Base-by-base conservation (phyloP, 2,113 vertebrate species). In the Tachuris rubrigastra region DNA sequence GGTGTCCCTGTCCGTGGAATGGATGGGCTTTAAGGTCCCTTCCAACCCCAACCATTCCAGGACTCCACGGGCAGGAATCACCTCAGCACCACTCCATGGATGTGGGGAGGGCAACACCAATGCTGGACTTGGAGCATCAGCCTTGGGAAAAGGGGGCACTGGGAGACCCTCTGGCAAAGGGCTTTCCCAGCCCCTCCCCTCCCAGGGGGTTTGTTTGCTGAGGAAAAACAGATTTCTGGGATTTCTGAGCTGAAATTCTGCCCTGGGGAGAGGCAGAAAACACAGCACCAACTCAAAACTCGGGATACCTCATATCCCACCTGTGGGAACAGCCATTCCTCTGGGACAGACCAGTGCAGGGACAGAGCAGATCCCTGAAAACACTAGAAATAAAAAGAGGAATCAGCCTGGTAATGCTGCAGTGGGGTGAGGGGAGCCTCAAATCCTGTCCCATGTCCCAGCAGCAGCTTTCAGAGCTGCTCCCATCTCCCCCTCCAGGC, bases 241-340 rank as follows among this genome's bases (percentile, higher is more conserved):
- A 50, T 50, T 50, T 27, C 49, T 50, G 2, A 21, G n/a, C n/a
- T 68, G 53, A 53, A 75, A 39, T 68, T 53, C 46, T 30, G 20
- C 30, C 39, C 42, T 35, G 31, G 35, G 11, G 35, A 79, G 35
- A 55, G 42, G 49, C 20, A 72, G n/a, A 72, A 71, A 47, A 63
- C 30, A 65, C 42, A 89, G 53, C 53, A 74, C 23, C 60, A 59
- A 53, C 53, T 68, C 37, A 30, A 53, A 63, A 46, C 6, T 8
- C 13, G 62, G 28, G n/a, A 18, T 53, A n/a, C 28, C 52, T n/a
- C 53, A 46, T 46, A 41, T 47, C 10, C 62, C n/a, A 39, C 0
- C 0, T 21, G 30, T 0, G 0, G 68, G 37, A 67, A 59, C 3
- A 11, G 33, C 53, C n/a, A 18, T 30, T n/a, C 28, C 30, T 25